Conservation (phyloP, 2,797 vertebrate species). For the Tympanoctomys barrerae region DNA sequence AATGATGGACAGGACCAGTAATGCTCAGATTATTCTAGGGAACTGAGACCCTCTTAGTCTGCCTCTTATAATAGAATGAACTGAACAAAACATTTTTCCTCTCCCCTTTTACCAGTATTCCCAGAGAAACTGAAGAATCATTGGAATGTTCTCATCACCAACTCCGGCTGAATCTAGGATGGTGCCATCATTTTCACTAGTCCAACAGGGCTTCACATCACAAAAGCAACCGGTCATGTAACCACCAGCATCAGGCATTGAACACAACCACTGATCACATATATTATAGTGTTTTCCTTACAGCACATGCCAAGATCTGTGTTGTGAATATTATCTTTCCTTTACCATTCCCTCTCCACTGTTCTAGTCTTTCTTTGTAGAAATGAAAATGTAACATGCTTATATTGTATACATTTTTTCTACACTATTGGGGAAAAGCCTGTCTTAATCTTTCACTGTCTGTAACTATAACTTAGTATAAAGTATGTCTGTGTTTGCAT, state of each 20-base stretch:
- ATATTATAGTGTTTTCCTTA: neutral
- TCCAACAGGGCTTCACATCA: neutral
- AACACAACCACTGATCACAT: neutral
- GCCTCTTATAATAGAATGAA: constrained; percentile 50
- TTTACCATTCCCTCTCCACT: neutral
- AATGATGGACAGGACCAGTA: constrained; percentile 18
- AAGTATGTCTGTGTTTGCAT: neutral
- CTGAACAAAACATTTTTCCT: neutral
- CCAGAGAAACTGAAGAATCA: constrained; percentile 40
- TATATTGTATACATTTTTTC: neutral
- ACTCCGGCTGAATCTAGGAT: neutral
- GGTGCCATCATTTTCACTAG: neutral
- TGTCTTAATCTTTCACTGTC: neutral
- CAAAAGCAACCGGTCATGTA: neutral
- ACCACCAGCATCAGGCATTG: constrained; percentile 13
- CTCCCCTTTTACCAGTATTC: neutral
- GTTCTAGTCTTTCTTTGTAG: constrained; percentile 36
- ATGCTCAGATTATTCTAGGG: neutral
- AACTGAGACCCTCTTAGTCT: neutral
- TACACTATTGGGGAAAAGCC: constrained; percentile 22
- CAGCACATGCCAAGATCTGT: neutral
- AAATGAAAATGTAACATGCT: constrained; percentile 15
- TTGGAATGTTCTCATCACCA: neutral
- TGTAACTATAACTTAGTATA: constrained; percentile 3
- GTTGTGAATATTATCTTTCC: neutral